These are phyloP conservation scores for Melitaea cinxia DNA, from an alignment of 1,140 invertebrate genomes.

Conservation along the genomic window DNA sequence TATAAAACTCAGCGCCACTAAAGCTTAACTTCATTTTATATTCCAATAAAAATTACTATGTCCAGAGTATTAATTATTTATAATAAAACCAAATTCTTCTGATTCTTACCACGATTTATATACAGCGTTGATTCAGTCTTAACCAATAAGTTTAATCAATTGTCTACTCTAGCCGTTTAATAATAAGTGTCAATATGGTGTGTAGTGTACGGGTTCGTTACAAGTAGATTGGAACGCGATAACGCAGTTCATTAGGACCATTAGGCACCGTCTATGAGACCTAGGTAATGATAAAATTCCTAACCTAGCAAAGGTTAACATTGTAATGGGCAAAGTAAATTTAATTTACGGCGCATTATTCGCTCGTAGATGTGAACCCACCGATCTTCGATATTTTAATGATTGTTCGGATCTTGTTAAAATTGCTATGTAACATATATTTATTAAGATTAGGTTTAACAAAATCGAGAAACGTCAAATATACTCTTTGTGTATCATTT, in stretches of 20 bases:
- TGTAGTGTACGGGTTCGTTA: neutral
- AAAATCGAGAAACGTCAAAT: too few species aligned
- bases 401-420: neutral
- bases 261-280: slow-evolving; percentile 3
- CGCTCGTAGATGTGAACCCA: neutral
- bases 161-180: neutral
- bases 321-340: slow-evolving; percentile 18
- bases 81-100: slow-evolving; percentile 2
- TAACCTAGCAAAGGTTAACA: slow-evolving; percentile 9
- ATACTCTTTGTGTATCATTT: too few species aligned
- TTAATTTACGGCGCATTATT: neutral
- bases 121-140: neutral
- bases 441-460: too few species aligned
- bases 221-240: slow-evolving; percentile 16
- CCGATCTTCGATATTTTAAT: too few species aligned
- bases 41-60: neutral
- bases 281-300: slow-evolving; percentile 25
- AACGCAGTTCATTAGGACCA: slow-evolving; percentile 15
- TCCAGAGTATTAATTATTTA: neutral
- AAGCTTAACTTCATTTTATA: too few species aligned
- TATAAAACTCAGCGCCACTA: too few species aligned
- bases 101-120: slow-evolving; percentile 11
- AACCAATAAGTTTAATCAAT: neutral
- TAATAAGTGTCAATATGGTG: neutral
- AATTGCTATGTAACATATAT: neutral